Evolutionary conservation across 2,888 invertebrate genomes (phyloP), one percentile per base, ranked within the genome.

Genomic region (Teleiodes luculella): DNA sequence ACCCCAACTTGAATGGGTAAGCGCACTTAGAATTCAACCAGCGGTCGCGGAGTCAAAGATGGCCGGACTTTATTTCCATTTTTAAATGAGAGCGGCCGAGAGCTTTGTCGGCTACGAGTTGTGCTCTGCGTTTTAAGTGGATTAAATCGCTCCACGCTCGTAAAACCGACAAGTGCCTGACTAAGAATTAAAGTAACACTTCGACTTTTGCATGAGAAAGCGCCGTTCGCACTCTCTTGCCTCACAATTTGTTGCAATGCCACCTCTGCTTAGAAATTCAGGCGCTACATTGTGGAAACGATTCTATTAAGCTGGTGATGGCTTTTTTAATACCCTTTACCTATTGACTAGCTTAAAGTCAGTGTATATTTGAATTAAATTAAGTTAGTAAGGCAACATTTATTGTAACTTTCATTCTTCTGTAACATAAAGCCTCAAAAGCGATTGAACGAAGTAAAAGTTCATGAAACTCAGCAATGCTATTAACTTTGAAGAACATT

Each of bases 111-210:
- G 88, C 83, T 80, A 70, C 65, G 83, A 87, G 88, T 83, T 87
- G 87, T 88, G 88, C 87, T 87, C 82, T 83, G 88, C 83, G 88
- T 90, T 90, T 89, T 90, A 90, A 90, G 90, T 90, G 90, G 90
- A 90, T 90, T 90, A 90, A 90, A 90, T 87, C 87, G 87, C 87
- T 86, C 83, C 73, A 83, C 83, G 87, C 86, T 88, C 87, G 87
- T 88, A 89, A 87, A 89, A 87, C 87, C 87, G 87, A 88, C 88
- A 89, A 88, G 87, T 88, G 86, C 86, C 83, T 68, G 66, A 78
- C 86, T 80, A 86, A 86, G 86, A 88, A 88, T 88, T 88, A 87
- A 88, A 88, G 87, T 88, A 86, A 88, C 86, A 72, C 78, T 89
- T 87, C 86, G 87, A 87, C 87, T 87, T 89, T 87, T 88, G 88